Evolutionary conservation across 2,888 invertebrate species (phyloP).

Genomic region (Gryllus longicercus): DNA sequence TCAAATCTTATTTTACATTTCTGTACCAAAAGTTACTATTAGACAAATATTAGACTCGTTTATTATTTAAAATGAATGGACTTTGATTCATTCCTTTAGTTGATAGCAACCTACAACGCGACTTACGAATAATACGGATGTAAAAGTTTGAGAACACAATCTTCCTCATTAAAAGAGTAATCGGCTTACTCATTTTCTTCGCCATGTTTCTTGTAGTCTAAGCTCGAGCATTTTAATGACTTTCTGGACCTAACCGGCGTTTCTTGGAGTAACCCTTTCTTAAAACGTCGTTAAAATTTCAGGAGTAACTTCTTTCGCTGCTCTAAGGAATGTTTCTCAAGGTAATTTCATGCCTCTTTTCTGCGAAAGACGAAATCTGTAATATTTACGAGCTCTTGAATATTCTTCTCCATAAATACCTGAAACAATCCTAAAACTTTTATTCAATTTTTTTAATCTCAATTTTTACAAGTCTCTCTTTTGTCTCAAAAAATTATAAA

Average conservation of each 20-base stretch:
- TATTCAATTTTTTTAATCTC: too few relatives aligned
- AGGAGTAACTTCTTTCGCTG: not conserved
- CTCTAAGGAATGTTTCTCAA: not conserved
- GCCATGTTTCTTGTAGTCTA: not conserved
- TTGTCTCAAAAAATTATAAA: too few relatives aligned
- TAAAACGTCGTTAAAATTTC: not conserved
- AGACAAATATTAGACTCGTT: too few relatives aligned
- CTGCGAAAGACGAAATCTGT: not conserved
- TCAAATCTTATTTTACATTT: too few relatives aligned
- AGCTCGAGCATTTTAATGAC: not conserved
- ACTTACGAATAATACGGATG: too few relatives aligned
- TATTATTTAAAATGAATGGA: too few relatives aligned
- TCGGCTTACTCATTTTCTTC: not conserved
- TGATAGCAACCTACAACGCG: too few relatives aligned
- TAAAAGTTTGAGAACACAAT: too few relatives aligned
- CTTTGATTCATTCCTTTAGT: too few relatives aligned
- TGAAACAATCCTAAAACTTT: not conserved
- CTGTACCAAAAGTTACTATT: too few relatives aligned
- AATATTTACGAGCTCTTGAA: constrained; percentile 8
- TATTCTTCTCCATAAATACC: constrained; percentile 1
- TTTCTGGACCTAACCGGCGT: not conserved
- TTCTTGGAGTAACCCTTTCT: not conserved
- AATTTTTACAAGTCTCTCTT: too few relatives aligned
- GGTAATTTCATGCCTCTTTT: constrained; percentile 5
- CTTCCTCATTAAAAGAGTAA: not conserved